Percentiles rank a stretch among this genome's conserved stretches.
phyloP scores from a whole-genome alignment of 2,888 invertebrate species.

The Eledona agricola region DNA sequence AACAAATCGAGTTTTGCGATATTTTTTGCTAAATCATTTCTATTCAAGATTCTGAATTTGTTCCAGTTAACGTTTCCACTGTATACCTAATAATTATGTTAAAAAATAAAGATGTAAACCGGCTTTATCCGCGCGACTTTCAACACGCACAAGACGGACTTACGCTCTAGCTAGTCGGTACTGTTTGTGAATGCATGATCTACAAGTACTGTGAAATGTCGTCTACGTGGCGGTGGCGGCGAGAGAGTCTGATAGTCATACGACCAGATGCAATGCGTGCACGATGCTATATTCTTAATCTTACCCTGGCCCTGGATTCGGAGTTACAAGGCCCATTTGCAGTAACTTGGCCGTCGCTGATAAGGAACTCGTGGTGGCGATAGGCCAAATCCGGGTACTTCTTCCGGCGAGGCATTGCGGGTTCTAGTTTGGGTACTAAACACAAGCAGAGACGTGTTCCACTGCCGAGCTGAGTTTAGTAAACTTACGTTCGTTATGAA shows the following conservation, averaged over 20 bases:
- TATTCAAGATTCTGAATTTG: too few species aligned
- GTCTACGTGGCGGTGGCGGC: conserved; percentile 34
- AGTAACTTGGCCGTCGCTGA: conserved; percentile 68
- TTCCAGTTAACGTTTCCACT: too few species aligned
- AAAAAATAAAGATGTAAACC: too few species aligned
- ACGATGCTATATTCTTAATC: conserved; percentile 39
- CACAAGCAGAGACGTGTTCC: too few species aligned
- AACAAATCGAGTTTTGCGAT: too few species aligned
- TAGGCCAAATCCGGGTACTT: conserved; percentile 90
- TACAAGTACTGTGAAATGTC: conserved; percentile 22
- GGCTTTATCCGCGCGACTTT: too few species aligned
- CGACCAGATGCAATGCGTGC: conserved; percentile 37
- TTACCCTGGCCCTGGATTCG: conserved; percentile 74
- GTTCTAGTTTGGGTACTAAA: conserved; percentile 72
- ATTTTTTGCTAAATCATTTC: too few species aligned
- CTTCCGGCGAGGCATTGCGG: conserved; percentile 86
- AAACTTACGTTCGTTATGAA: conserved; percentile 52
- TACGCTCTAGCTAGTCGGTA: conserved; percentile 24
- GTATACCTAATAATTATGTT: too few species aligned
- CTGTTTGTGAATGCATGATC: conserved; percentile 23
- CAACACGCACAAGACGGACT: conserved; percentile 6
- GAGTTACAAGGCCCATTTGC: conserved; percentile 68
- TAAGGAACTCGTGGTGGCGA: conserved; percentile 83
- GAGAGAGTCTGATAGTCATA: conserved; percentile 17
- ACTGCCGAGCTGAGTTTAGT: too few species aligned